Base-by-base conservation (phyloP, 2,888 invertebrate species). In the Arrhopalites spinosus region DNA sequence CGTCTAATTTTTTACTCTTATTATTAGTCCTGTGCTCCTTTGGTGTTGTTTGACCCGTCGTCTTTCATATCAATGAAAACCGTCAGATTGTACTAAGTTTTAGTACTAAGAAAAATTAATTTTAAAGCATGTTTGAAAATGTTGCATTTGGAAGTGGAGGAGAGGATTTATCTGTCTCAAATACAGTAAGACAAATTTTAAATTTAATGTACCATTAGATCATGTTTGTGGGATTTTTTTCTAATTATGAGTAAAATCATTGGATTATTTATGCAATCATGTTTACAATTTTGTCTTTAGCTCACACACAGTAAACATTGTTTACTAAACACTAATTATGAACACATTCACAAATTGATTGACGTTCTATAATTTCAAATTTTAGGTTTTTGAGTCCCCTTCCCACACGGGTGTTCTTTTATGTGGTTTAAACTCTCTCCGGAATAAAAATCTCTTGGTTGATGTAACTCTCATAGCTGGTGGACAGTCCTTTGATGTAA, bases 401-500 rank as follows among this genome's bases (percentile, higher is more conserved):
- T 88, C 88, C 11, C 90, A 90, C 84, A 87, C 88, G 50, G 87
- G 87, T 74, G 87, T 87, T 1, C 83, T 90, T 0, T 85, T 90
- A 59, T 86, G 87, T 73, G 91, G 91, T 1, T 86, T 92, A 36
- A 89, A 90, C 83, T 87, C 88, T 1, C 85, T 91, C 45, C 85
- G 91, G 76, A 87, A 87, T 78, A 88, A 89, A 80, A 88, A 88
- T 68, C 88, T 90, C 78, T 86, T 92, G 17, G 87, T 91, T 79
- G 91, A 92, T 85, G 89, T 92, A 17, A 90, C 90, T 0, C 86
- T 92, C 13, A 86, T 90, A 66, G 90, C 90, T n/a, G 90, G 90
- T 83, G 90, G 89, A 30, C 87, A 88, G 82, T 86, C 88, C 15
- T 90, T 91, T 83, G 88, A 88, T 86, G 88, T 88, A 83, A 74